Percentiles rank a stretch among this genome's conserved stretches.
These are phyloP conservation scores for Pomatorhinus ruficollis DNA, from an alignment of 2,113 vertebrate species.

Conservation along the genomic window DNA sequence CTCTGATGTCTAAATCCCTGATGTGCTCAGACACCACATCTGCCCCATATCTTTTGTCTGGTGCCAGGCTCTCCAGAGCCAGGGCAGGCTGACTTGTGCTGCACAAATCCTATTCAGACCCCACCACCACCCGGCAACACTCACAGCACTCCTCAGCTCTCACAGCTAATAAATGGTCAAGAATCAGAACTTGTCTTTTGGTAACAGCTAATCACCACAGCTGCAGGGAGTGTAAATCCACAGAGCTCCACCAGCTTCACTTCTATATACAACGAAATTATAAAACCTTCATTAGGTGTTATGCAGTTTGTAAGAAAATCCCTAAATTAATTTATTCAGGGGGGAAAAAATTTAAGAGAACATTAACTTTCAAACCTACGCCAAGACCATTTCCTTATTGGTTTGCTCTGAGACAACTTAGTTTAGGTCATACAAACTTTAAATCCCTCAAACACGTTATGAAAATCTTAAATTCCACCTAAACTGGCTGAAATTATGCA, in stretches of 20 bases:
- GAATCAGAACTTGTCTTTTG: background rate
- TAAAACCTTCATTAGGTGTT: conserved; percentile 1
- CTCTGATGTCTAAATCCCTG: background rate
- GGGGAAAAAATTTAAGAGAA: background rate
- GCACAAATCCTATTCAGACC: background rate
- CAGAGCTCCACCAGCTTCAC: background rate
- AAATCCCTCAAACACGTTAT: background rate
- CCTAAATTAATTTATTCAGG: background rate
- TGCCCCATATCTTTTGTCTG: background rate
- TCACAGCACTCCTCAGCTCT: background rate
- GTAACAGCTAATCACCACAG: background rate
- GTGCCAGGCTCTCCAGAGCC: background rate
- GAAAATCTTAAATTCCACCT: conserved; percentile 42
- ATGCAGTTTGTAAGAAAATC: conserved; percentile 14
- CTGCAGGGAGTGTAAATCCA: background rate
- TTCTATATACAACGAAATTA: background rate
- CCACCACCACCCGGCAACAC: background rate
- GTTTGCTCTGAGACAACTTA: background rate
- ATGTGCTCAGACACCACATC: background rate
- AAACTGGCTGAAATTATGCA: conserved; percentile 70
- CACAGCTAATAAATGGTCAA: background rate
- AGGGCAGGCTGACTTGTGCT: background rate
- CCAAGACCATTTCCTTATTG: background rate
- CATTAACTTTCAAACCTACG: background rate
- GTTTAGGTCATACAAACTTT: background rate